A percentile compares a stretch with the other conserved stretches of the same genome.
Conservation (phyloP, 2,113 vertebrate genomes). For the Panurus biarmicus region DNA sequence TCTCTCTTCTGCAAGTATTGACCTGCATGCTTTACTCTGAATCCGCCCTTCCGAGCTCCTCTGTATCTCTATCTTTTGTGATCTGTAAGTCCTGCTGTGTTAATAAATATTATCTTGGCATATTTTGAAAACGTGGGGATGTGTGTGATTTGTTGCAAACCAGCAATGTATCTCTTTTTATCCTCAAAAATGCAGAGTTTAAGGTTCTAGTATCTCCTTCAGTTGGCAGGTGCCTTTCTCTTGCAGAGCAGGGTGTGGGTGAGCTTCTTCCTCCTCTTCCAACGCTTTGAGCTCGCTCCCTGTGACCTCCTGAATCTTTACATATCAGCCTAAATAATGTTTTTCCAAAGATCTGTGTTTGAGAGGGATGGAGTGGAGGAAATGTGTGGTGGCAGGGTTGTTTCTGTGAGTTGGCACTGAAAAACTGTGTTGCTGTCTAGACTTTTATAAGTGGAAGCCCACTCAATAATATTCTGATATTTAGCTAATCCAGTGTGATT, state of each 20-base stretch:
- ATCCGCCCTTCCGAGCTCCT: constrained; percentile 72
- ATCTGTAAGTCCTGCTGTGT: constrained; percentile 90
- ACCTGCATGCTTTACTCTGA: constrained; percentile 76
- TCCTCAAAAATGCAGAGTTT: constrained; percentile 10
- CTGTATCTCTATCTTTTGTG: constrained; percentile 92
- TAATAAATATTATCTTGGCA: constrained; percentile 99
- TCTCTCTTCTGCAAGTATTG: constrained; percentile 72
- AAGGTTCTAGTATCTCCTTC: constrained; percentile 44
- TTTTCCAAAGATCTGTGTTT: neutral
- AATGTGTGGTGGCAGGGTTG: neutral
- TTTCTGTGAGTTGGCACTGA: neutral
- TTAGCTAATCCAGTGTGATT: neutral
- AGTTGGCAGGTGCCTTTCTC: neutral
- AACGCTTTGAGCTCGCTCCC: neutral
- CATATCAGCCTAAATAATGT: neutral
- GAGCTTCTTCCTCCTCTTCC: neutral
- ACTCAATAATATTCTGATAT: neutral
- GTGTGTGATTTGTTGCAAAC: constrained; percentile 79
- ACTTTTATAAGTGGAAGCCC: neutral
- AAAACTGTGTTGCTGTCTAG: neutral
- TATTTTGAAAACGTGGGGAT: constrained; percentile 87
- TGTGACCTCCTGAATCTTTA: neutral
- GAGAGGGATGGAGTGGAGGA: neutral
- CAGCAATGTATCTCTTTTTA: constrained; percentile 10
- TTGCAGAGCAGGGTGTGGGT: neutral